phyloP scores from a whole-genome alignment of 1,140 invertebrate species.

The Drosophila mauritiana region DNA sequence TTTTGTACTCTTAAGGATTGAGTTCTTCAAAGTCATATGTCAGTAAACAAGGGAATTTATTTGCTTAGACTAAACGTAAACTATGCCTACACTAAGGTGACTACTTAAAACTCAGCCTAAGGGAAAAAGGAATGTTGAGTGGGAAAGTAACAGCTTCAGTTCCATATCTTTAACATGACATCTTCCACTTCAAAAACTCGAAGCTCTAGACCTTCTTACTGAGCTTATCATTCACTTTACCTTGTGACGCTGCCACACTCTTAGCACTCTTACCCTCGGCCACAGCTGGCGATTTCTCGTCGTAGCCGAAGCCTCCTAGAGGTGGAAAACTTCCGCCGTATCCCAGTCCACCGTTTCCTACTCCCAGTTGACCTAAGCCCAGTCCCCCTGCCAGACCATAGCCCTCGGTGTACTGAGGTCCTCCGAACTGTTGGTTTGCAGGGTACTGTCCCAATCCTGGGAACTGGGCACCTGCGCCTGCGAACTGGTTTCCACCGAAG shows the following conservation, averaged over 20 bases:
- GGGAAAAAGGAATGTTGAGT: background rate
- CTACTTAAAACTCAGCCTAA: slow-evolving; percentile 39
- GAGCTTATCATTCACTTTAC: slow-evolving; percentile 68
- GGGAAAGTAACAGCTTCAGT: too few relatives aligned
- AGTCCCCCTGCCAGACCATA: slow-evolving; percentile 62
- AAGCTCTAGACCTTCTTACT: slow-evolving; percentile 58
- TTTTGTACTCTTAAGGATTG: background rate
- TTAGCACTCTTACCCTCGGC: slow-evolving; percentile 72
- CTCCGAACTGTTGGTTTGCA: slow-evolving; percentile 35
- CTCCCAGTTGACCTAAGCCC: slow-evolving; percentile 50
- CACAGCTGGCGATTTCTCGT: slow-evolving; percentile 51
- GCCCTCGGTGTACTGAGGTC: slow-evolving; percentile 74
- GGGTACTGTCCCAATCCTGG: slow-evolving; percentile 62
- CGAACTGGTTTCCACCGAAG: slow-evolving; percentile 58
- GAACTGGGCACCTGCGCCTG: slow-evolving; percentile 40
- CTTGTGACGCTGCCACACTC: slow-evolving; percentile 27
- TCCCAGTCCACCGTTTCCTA: slow-evolving; percentile 36
- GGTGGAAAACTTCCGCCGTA: slow-evolving; percentile 26
- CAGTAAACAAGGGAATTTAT: slow-evolving; percentile 19
- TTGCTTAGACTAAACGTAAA: slow-evolving; percentile 43
- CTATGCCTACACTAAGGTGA: slow-evolving; percentile 37
- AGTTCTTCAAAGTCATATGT: background rate
- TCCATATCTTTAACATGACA: too few relatives aligned
- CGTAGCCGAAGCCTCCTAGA: slow-evolving; percentile 48
- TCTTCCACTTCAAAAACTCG: background rate